Base-by-base conservation (phyloP, 2,888 invertebrate species). In the Drosophila borborema region DNA sequence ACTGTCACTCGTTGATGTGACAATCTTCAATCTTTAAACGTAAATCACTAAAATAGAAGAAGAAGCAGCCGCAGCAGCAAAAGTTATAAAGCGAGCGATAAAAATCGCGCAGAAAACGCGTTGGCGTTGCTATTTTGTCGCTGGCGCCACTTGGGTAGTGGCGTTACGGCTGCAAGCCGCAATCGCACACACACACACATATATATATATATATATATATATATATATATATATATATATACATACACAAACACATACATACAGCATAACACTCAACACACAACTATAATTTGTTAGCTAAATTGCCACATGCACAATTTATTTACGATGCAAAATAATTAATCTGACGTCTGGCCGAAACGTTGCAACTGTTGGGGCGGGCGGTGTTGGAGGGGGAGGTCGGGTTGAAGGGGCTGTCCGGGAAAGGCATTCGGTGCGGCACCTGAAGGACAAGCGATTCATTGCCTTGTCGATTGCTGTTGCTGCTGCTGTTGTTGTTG, bases 301-400 rank as follows among this genome's bases (percentile, higher is more conserved):
- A 81, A 80, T 81, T 81, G 80, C 80, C 72, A 75, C 75, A 79
- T 78, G 75, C 72, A 82, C 82, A 80, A 82, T 82, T 81, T 74
- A 80, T 80, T 80, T 80, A 72, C 71, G 71, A 81, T 78, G 81
- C 82, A 82, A 81, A 81, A 82, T 82, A 74, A 80, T 80, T 80
- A 78, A 80, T 74, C 80, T 74, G 79, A 78, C 74, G 53, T 64
- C 70, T 56, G 49, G 56, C 20, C 41, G n/a, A 43, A 43, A 34
- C 43, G 56, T 5, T 28, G 31, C 18, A 43, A 12, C 41, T 40
- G 55, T 12, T n/a, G 10, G 36, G n/a, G 10, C 43, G 16, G 12
- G 8, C 9, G 16, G 16, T 2, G 16, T 6, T 0, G 14, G 10
- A 7, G 10, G 31, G 0, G 6, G 10, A 18, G 8, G 10, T 9